Conservation (phyloP, 2,888 invertebrate genomes). For the Nomada fucata region DNA sequence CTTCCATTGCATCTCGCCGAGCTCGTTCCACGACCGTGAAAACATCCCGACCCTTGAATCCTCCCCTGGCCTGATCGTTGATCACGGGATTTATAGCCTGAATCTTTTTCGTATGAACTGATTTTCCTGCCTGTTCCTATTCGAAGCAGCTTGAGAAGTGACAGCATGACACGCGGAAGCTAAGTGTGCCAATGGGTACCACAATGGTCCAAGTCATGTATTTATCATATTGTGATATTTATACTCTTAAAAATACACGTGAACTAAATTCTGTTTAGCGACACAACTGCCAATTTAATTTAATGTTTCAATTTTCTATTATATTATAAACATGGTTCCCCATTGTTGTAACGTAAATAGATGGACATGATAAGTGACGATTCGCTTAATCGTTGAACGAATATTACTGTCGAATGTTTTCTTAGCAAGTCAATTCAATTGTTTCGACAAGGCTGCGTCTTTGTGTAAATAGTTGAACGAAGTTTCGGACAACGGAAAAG, state of each 20-base stretch:
- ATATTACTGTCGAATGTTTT: too few species aligned
- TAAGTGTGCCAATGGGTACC: neutral
- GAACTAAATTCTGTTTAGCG: too few species aligned
- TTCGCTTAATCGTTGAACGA: too few species aligned
- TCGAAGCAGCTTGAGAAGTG: neutral
- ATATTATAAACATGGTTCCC: neutral
- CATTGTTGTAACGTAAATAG: neutral
- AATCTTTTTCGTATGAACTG: neutral
- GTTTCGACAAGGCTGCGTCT: too few species aligned
- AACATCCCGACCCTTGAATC: slow-evolving; percentile 4
- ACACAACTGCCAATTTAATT: too few species aligned
- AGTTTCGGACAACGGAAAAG: neutral
- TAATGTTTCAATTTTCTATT: neutral
- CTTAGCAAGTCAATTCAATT: too few species aligned
- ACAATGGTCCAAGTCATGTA: too few species aligned
- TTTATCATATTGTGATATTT: too few species aligned
- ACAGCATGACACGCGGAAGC: too few species aligned
- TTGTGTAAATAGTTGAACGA: neutral
- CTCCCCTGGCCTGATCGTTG: neutral
- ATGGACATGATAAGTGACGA: too few species aligned
- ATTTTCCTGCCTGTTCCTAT: neutral
- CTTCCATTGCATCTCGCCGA: neutral
- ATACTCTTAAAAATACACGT: too few species aligned
- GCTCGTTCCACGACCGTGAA: slow-evolving; percentile 1
- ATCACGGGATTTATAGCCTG: neutral